These are phyloP conservation scores for Tachysurus fulvidraco DNA, from an alignment of 2,113 vertebrate genomes.

Conservation along the genomic window DNA sequence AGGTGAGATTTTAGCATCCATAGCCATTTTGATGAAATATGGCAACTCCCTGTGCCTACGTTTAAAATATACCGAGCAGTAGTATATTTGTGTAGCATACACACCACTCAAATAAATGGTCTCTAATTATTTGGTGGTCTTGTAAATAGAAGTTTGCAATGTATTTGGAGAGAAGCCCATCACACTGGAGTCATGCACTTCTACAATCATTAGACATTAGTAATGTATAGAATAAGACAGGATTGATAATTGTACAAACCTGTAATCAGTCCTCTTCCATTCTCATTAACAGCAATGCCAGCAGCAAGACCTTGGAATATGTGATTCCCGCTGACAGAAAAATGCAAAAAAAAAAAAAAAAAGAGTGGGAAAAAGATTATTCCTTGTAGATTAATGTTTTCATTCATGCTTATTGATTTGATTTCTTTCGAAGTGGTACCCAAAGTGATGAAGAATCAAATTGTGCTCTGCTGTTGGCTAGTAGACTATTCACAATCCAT, in stretches of 20 bases:
- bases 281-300: conserved; percentile 90
- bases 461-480: not conserved
- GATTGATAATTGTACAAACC: conserved; percentile 65
- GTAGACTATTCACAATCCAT: not conserved
- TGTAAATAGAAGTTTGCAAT: not conserved
- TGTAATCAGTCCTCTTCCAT: conserved; percentile 86
- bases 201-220: too few species aligned
- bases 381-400: not conserved
- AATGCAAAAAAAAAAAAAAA: not conserved
- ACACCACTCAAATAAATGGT: not conserved
- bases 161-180: not conserved
- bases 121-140: not conserved
- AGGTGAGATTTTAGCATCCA: not conserved
- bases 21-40: not conserved
- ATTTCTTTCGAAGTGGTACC: not conserved
- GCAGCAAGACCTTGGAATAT: conserved; percentile 91
- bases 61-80: not conserved
- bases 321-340: conserved; percentile 82
- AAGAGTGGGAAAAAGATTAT: not conserved
- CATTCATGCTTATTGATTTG: not conserved
- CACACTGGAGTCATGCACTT: not conserved
- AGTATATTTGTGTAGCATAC: too few species aligned
- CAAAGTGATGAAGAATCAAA: not conserved
- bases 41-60: not conserved
- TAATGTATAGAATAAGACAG: not conserved